Evolutionary conservation across 1,140 invertebrate species (phyloP).

Genomic region (Drosophila prosaltans): DNA sequence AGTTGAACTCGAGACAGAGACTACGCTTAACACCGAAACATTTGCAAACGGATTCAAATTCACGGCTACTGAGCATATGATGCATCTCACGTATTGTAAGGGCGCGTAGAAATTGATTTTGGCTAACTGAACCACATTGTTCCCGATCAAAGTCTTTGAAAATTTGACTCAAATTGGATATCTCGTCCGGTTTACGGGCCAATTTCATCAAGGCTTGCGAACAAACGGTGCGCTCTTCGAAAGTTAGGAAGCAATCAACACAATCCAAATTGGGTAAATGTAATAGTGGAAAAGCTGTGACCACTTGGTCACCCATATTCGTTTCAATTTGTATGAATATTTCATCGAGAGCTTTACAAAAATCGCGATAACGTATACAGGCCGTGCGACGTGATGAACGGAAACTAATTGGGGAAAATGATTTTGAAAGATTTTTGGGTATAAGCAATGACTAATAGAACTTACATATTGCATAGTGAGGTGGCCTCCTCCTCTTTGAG

Average conservation of each 20-base stretch:
- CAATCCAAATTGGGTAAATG: slow-evolving; percentile 86
- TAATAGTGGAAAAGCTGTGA: slow-evolving; percentile 85
- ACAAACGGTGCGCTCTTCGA: slow-evolving; percentile 86
- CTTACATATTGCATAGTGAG: slow-evolving; percentile 61
- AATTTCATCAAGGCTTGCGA: slow-evolving; percentile 86
- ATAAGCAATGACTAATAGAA: not conserved
- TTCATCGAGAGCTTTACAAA: slow-evolving; percentile 87
- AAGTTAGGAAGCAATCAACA: slow-evolving; percentile 87
- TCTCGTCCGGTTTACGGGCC: slow-evolving; percentile 85
- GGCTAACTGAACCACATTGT: slow-evolving; percentile 86
- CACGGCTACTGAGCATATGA: slow-evolving; percentile 85
- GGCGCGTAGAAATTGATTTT: slow-evolving; percentile 85
- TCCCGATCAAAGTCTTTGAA: slow-evolving; percentile 87
- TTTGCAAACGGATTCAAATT: slow-evolving; percentile 87
- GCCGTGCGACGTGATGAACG: slow-evolving; percentile 84
- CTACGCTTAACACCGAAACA: slow-evolving; percentile 86
- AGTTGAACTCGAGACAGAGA: slow-evolving; percentile 74
- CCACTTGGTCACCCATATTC: slow-evolving; percentile 83
- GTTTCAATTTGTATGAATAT: slow-evolving; percentile 87
- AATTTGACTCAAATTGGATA: slow-evolving; percentile 84
- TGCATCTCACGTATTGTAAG: slow-evolving; percentile 86
- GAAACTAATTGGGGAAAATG: slow-evolving; percentile 83
- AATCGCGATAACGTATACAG: slow-evolving; percentile 87
- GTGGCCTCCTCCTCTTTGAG: slow-evolving; percentile 82
- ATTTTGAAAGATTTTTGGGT: not conserved